Evolutionary conservation across 2,797 vertebrate species (phyloP).

Genomic region (Anisognathus igniventris): DNA sequence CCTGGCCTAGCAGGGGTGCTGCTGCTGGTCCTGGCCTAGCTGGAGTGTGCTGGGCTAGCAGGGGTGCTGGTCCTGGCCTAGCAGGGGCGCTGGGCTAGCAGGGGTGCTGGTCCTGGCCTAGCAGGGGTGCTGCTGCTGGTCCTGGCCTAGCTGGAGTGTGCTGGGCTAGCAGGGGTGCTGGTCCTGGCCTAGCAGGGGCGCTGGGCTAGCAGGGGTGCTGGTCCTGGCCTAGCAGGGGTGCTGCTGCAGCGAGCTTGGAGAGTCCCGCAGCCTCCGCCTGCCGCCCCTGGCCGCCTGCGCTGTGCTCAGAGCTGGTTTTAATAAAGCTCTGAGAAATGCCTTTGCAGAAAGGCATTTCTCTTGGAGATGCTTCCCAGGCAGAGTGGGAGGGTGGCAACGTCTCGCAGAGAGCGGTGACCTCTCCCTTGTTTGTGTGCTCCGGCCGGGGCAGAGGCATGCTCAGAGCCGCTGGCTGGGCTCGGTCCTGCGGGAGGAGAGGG

Average conservation of each 20-base stretch:
- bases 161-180: too few relatives aligned
- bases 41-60: too few relatives aligned
- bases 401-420: not conserved
- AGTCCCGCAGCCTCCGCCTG: not conserved
- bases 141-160: too few relatives aligned
- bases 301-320: constrained; percentile 1
- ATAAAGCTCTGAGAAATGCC: constrained; percentile 31
- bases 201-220: too few relatives aligned
- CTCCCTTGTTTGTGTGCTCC: constrained; percentile 24
- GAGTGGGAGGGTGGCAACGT: constrained; percentile 18
- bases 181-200: too few relatives aligned
- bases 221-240: not conserved
- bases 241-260: not conserved
- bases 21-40: too few relatives aligned
- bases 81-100: too few relatives aligned
- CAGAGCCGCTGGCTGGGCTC: not conserved
- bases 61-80: too few relatives aligned
- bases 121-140: not conserved
- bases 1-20: too few relatives aligned
- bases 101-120: too few relatives aligned
- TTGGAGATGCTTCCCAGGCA: not conserved
- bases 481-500: not conserved
- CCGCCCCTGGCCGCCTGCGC: not conserved
- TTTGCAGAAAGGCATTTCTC: constrained; percentile 33
- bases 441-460: not conserved